These are phyloP conservation scores for Taurulus bubalis DNA, from an alignment of 2,113 vertebrate species.

Conservation along the genomic window DNA sequence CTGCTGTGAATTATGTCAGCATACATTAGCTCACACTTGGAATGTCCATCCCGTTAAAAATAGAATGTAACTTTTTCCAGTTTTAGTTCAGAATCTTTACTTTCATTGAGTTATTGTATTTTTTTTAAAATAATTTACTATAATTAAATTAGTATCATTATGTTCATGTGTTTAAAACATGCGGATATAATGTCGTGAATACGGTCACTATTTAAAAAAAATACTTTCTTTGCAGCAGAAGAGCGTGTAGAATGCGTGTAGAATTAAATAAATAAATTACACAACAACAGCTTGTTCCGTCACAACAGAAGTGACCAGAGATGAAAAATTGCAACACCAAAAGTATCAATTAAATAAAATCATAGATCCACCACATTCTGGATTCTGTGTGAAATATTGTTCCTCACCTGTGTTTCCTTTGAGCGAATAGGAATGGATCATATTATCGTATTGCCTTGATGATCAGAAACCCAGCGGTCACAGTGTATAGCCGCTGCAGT, in stretches of 20 bases:
- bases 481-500: background rate
- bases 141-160: background rate
- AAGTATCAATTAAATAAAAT: background rate
- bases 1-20: too few relatives aligned
- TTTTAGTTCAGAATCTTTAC: too few relatives aligned
- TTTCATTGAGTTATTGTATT: background rate
- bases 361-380: background rate
- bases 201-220: background rate
- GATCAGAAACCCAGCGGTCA: background rate
- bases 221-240: background rate
- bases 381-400: background rate
- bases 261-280: background rate
- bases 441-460: background rate
- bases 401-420: slow-evolving; percentile 68
- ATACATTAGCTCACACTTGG: too few relatives aligned
- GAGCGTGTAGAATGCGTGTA: background rate
- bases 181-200: background rate
- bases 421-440: background rate
- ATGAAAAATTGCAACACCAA: background rate
- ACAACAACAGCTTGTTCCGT: background rate
- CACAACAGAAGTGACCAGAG: background rate
- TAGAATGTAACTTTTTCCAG: background rate
- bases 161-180: background rate
- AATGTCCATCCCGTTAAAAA: background rate
- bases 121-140: background rate